Base-by-base conservation (phyloP, 1,140 invertebrate species). In the Telenomus remus region DNA sequence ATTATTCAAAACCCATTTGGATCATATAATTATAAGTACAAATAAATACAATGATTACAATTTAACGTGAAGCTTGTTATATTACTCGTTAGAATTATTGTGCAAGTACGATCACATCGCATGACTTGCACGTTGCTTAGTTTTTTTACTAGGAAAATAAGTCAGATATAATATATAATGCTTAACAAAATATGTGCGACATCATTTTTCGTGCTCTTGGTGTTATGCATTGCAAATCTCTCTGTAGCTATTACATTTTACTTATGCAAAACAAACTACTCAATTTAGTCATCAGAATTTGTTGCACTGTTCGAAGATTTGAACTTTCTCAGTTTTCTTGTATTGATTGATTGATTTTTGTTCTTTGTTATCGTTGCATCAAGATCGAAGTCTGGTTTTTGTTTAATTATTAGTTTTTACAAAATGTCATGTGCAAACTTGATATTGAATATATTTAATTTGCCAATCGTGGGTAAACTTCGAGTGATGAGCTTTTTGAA, bases 131-230 rank as follows among this genome's bases (percentile, higher is more conserved):
- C 56, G 39, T 47, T 53, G 16, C 68, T 35, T n/a, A n/a, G 53
- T 72, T 42, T 51, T 65, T 72, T 80, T 80, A 47, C 43, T 50
- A 44, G 39, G n/a, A 73, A 75, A 53, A 51, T 48, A 65, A 70
- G 46, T 74, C 19, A 63, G 16, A 55, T 46, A 69, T 81, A 72
- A 72, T 60, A 14, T 48, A 13, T 64, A 48, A n/a, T n/a, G n/a
- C 55, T 75, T 33, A 68, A 68, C 51, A 54, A 76, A 60, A 75
- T 61, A 42, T 80, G 79, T 82, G 78, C 75, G 66, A 72, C 51
- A 73, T 76, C 42, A 61, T 15, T 75, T 63, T 63, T 14, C 50
- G 71, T 74, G 71, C 71, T 74, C 47, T 56, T 63, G 34, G 63
- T 68, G 71, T 55, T 72, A 72, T 65, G 69, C 60, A 72, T 64